Evolutionary conservation across 2,888 invertebrate genomes (phyloP), one percentile per base, ranked within the genome.

Genomic region (Leptopilina myrica): DNA sequence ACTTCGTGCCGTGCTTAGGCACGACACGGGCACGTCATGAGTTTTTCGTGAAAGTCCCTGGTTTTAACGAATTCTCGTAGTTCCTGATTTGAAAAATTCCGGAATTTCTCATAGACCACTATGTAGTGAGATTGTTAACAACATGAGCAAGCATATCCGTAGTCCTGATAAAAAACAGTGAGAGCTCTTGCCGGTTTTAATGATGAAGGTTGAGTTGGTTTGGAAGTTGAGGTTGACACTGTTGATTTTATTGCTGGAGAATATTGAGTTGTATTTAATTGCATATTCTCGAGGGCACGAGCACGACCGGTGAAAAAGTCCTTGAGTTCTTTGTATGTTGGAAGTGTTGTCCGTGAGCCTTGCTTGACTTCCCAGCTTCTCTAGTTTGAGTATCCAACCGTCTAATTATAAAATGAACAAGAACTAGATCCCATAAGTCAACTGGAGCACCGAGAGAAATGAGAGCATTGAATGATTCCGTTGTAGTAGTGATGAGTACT

Each of bases 301-400:
- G 59, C 59, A 0, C 59, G 14, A 1, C 59, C 59, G 2, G 59
- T 69, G 5, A 82, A n/a, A 26, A 83, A 83, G 11, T 81, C 77
- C 0, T 12, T 73, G 1, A 83, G 65, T 53, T 82, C 78, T 2
- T 64, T n/a, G 78, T 80, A 81, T 0, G 79, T 64, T 0, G 80
- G 76, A 8, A 79, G 79, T 5, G 80, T 69, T 11, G 40, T 69
- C 0, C 69, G 15, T 11, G 78, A 40, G 9, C 80, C 80, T 3
- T 78, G 56, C 5, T 79, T 76, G 0, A 59, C 62, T 49, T 83
- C 82, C 83, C 82, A 83, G 78, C 64, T 33, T 78, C 81, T 0
- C 81, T 46, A 0, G 79, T 77, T 1, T 82, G 78, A 0, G 80
- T 14, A 20, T 82, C 82, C 0, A 83, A 53, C 0, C 78, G 43